Percentiles rank a stretch among this genome's conserved stretches.
phyloP scores from a whole-genome alignment of 2,797 vertebrate genomes.

The Muraenolepis orangiensis region DNA sequence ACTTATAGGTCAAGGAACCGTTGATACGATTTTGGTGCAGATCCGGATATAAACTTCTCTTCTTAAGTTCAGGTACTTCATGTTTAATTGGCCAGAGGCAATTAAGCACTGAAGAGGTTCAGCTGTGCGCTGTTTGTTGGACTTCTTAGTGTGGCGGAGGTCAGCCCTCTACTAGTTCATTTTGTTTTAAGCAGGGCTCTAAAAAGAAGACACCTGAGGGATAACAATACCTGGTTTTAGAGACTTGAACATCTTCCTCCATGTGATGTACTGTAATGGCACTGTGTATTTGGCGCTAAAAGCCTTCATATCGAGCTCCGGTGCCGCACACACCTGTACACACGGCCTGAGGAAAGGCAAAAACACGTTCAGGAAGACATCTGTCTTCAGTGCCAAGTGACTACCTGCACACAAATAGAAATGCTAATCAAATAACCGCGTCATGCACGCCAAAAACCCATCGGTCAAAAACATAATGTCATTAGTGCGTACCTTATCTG shows the following conservation, averaged over 20 bases:
- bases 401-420: conserved; percentile 15
- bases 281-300: conserved; percentile 70
- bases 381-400: conserved; percentile 9
- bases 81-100: no score
- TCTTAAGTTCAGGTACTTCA: no score
- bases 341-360: conserved; percentile 44
- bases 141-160: no score
- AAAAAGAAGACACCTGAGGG: not conserved
- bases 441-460: conserved; percentile 4
- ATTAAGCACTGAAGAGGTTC: no score
- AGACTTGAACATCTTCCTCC: conserved; percentile 79
- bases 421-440: conserved; percentile 22
- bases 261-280: conserved; percentile 81
- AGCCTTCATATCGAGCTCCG: conserved; percentile 58
- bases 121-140: no score
- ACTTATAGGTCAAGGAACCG: no score
- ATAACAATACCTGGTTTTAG: conserved; percentile 71
- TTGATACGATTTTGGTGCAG: no score
- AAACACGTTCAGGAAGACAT: conserved; percentile 8
- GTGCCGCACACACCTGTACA: conserved; percentile 41
- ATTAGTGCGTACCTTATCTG: conserved; percentile 71
- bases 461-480: conserved; percentile 14
- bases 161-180: no score
- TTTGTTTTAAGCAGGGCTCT: not conserved
- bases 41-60: no score